These are phyloP conservation scores for Desoria tigrina DNA, from an alignment of 2,888 invertebrate genomes.

Conservation along the genomic window DNA sequence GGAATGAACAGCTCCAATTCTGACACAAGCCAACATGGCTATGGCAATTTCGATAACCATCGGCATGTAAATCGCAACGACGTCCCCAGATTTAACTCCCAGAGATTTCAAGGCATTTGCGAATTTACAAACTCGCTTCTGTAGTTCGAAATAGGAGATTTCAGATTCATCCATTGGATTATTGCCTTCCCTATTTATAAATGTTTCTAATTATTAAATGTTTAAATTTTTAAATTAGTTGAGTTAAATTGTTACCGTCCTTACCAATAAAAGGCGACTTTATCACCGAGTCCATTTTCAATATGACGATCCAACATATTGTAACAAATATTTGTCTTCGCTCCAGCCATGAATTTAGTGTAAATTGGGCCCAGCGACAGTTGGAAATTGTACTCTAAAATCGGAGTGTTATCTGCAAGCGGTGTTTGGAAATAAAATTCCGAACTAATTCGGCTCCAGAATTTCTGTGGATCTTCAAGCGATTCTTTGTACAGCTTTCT, in stretches of 20 bases:
- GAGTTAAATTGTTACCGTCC: no score
- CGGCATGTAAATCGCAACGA: slow-evolving; percentile 96
- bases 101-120: slow-evolving; percentile 76
- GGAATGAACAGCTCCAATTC: slow-evolving; percentile 89
- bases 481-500: slow-evolving; percentile 83
- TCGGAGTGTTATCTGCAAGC: no score
- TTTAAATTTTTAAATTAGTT: no score
- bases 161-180: slow-evolving; percentile 87
- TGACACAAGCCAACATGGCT: slow-evolving; percentile 90
- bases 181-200: slow-evolving; percentile 99
- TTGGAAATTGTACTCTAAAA: slow-evolving; percentile 95
- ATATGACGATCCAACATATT: slow-evolving; percentile 91
- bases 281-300: slow-evolving; percentile 79
- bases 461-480: slow-evolving; percentile 80
- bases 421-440: no score
- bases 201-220: no score
- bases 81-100: slow-evolving; percentile 82
- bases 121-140: slow-evolving; percentile 74
- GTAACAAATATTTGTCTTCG: slow-evolving; percentile 90
- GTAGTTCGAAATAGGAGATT: slow-evolving; percentile 81
- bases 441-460: slow-evolving; percentile 88
- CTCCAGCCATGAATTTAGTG: slow-evolving; percentile 92
- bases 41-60: slow-evolving; percentile 92
- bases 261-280: slow-evolving; percentile 92
- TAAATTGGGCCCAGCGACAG: slow-evolving; percentile 81